phyloP scores from a whole-genome alignment of 2,113 vertebrate genomes.

The Numenius arquata region DNA sequence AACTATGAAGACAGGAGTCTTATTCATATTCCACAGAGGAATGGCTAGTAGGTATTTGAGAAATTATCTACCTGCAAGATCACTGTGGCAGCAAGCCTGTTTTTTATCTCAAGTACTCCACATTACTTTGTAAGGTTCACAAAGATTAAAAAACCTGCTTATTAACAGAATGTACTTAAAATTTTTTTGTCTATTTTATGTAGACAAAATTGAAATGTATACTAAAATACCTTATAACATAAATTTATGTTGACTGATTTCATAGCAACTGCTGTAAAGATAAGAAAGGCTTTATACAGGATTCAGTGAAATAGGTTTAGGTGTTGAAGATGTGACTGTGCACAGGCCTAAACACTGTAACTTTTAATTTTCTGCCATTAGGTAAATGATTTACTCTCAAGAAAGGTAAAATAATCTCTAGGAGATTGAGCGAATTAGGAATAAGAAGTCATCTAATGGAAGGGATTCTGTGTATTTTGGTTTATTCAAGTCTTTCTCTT shows the following conservation, averaged over 20 bases:
- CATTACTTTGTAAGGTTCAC: background rate
- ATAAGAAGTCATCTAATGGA: background rate
- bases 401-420: background rate
- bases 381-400: background rate
- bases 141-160: background rate
- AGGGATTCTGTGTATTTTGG: background rate
- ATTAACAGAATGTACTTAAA: background rate
- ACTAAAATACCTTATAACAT: background rate
- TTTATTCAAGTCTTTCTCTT: background rate
- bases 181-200: background rate
- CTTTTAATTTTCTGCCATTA: background rate
- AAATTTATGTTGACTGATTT: background rate
- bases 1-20: background rate
- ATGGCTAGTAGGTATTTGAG: background rate
- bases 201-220: background rate
- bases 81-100: background rate
- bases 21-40: background rate
- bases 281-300: background rate
- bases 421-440: background rate
- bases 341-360: background rate
- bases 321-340: background rate
- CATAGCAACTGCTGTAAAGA: background rate
- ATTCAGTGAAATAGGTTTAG: background rate
- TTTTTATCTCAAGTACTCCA: background rate
- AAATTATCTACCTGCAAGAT: background rate